Base-by-base conservation (phyloP, 2,113 vertebrate genomes). In the Oreotrochilus melanogaster region DNA sequence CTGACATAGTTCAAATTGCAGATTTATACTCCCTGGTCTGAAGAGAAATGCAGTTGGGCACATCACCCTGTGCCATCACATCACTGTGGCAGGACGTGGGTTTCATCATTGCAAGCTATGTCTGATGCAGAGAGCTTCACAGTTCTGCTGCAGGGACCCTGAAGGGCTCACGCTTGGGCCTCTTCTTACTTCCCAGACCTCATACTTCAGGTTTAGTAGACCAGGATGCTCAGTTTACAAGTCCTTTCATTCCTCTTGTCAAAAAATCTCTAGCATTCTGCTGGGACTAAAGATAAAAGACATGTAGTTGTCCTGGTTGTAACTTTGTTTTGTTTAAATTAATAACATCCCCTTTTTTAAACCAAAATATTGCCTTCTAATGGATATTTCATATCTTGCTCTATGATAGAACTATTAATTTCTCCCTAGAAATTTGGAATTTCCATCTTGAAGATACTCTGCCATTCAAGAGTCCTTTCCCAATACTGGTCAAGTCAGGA, bases 101-200 rank as follows among this genome's bases (percentile, higher is more conserved):
- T 60, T 18, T 30, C 3, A 0, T 6, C 19, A 7, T 8, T 85
- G 24, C 31, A 35, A 51, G 24, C 6, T 19, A 3, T 14, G 3
- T 22, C 33, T 75, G 37, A 47, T 15, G 23, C 31, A 39, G 39
- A 56, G 81, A 87, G 7, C 33, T 76, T 47, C 33, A 39, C 23
- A 61, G 31, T 6, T 37, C 19, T 30, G 10, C 21, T 54, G 24
- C 27, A 17, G 57, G 31, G 31, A 79, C 5, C 37, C 51, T 33
- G 19, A 35, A 24, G 53, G 43, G 22, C 47, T 54, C 43, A 64
- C 11, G 2, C 33, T 62, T 18, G 1, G n/a, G 10, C 25, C 35
- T 51, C 56, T 21, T 47, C 11, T 3, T 35, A 6, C 35, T 66
- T 53, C 48, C 28, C 31, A 75, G 18, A 11, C 3, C 70, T 70